phyloP scores from a whole-genome alignment of 2,888 invertebrate genomes.

The Cynaeus angustus region DNA sequence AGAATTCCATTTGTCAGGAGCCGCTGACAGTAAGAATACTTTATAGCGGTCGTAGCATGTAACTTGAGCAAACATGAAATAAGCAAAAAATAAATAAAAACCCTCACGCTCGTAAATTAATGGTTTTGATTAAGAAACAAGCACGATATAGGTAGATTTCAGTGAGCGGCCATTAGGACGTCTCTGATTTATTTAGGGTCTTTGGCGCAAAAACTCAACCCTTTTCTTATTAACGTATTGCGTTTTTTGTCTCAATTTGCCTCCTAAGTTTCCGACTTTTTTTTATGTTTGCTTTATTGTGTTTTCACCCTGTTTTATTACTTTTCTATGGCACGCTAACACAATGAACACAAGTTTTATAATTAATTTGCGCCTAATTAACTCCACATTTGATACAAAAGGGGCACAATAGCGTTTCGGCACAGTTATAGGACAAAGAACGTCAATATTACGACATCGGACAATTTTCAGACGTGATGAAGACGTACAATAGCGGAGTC shows the following conservation, averaged over 20 bases:
- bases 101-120: slow-evolving; percentile 56
- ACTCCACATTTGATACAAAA: slow-evolving; percentile 46
- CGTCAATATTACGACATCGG: slow-evolving; percentile 8
- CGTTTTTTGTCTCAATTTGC: slow-evolving; percentile 41
- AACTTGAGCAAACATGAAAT: slow-evolving; percentile 55
- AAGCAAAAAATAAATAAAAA: slow-evolving; percentile 55
- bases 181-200: slow-evolving; percentile 26
- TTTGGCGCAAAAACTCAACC: slow-evolving; percentile 35
- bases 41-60: slow-evolving; percentile 56
- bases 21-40: slow-evolving; percentile 57
- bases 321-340: slow-evolving; percentile 47
- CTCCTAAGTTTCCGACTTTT: slow-evolving; percentile 38
- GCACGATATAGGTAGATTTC: slow-evolving; percentile 36
- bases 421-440: slow-evolving; percentile 6
- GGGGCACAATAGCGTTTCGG: slow-evolving; percentile 19
- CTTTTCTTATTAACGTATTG: slow-evolving; percentile 38
- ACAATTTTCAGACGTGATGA: slow-evolving; percentile 5
- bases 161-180: slow-evolving; percentile 24
- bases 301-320: slow-evolving; percentile 46
- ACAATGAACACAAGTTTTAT: slow-evolving; percentile 49
- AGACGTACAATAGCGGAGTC: slow-evolving; percentile 7
- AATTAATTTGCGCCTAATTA: slow-evolving; percentile 53
- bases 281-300: slow-evolving; percentile 38
- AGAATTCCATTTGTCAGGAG: slow-evolving; percentile 57
- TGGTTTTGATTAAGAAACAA: slow-evolving; percentile 57